Evolutionary conservation across 2,113 vertebrate species (phyloP).

Genomic region (Philantomba maxwellii): DNA sequence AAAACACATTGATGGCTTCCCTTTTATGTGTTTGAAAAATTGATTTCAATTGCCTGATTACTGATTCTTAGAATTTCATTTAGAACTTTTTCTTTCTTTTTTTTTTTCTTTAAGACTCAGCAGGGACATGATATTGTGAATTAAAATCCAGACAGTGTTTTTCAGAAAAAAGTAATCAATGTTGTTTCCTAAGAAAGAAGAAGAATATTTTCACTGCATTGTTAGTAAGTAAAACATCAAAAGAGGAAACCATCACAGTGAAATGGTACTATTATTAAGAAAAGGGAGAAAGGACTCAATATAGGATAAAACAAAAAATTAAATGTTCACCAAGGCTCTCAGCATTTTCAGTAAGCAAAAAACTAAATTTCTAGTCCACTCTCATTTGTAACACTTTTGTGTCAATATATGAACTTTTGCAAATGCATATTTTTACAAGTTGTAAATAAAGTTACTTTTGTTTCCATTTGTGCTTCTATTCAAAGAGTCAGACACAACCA

Average conservation of each 20-base stretch:
- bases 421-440: not conserved
- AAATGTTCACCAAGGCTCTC: not conserved
- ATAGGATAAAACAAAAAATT: not conserved
- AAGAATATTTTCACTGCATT: not conserved
- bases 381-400: not conserved
- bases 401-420: not conserved
- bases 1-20: slow-evolving; percentile 18
- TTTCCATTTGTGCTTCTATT: not conserved
- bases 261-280: not conserved
- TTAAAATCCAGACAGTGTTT: not conserved
- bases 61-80: slow-evolving; percentile 23
- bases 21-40: not conserved
- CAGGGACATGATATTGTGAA: not conserved
- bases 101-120: not conserved
- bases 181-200: not conserved
- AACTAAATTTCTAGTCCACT: not conserved
- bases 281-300: not conserved
- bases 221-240: not conserved
- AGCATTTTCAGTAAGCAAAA: not conserved
- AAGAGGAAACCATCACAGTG: not conserved
- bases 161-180: not conserved
- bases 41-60: slow-evolving; percentile 6
- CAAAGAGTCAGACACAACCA: not conserved
- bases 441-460: not conserved
- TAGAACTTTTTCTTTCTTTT: not conserved